Evolutionary conservation across 2,113 vertebrate genomes (phyloP).

Genomic region (Protobothrops mucrosquamatus): DNA sequence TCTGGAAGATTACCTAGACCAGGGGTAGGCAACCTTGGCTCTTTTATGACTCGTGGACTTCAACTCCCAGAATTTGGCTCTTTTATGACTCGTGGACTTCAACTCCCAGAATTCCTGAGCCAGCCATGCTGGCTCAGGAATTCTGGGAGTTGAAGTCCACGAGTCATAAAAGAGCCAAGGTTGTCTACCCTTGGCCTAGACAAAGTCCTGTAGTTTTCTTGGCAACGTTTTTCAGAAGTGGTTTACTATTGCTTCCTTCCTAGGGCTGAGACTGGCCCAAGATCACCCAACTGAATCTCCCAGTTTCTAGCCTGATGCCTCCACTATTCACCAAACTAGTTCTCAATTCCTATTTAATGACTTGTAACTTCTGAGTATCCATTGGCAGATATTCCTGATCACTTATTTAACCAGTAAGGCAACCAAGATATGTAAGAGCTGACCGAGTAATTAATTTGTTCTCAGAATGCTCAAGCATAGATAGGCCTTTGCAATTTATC

Average conservation of each 20-base stretch:
- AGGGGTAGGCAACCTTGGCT: no score
- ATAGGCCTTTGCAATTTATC: not conserved
- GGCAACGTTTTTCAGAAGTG: not conserved
- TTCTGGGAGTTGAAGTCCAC: no score
- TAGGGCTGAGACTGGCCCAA: not conserved
- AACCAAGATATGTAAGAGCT: not conserved
- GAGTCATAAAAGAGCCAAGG: no score
- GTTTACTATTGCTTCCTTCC: not conserved
- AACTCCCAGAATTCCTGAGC: no score
- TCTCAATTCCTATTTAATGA: not conserved
- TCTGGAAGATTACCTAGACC: not conserved
- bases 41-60: no score
- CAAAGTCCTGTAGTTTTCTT: not conserved
- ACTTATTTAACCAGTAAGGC: not conserved
- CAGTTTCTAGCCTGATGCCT: not conserved
- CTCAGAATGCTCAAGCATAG: not conserved
- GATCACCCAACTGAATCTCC: not conserved
- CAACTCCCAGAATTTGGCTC: no score
- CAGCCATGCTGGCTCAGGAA: no score
- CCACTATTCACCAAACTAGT: not conserved
- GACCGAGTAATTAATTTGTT: not conserved
- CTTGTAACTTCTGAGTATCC: not conserved
- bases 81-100: no score
- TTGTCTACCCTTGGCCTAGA: not conserved
- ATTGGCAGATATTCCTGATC: not conserved